Base-by-base conservation (phyloP, 1,140 invertebrate genomes). In the Halyomorpha halys region DNA sequence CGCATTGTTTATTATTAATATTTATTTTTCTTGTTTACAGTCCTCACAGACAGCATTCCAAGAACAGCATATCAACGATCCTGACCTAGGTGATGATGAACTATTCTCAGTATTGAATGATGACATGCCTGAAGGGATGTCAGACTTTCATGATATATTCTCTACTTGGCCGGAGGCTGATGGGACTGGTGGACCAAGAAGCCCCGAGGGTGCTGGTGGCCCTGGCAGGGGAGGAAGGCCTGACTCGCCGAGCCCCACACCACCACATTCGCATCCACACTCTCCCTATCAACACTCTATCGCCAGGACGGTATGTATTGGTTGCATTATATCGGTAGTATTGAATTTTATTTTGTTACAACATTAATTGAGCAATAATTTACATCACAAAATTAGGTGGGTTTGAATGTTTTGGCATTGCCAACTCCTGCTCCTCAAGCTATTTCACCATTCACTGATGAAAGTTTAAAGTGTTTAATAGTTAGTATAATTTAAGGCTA, bases 11-110 rank as follows among this genome's bases (percentile, higher is more conserved):
- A 2, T 16, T 47, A 47, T n/a, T 19, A 49, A 49, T 49, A 49
- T n/a, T 65, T 61, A 67, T 68, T 64, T 23, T 56, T 64, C 60
- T 65, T 67, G 68, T 19, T 75, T 78, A 21, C 69, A 90, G 87
- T 90, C 89, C 19, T 89, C 89, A 59, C 90, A 91, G 72, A 88
- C 87, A 61, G 86, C 89, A 60, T 91, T 91, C 77, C 83, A 87
- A 76, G 86, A 89, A 70, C 83, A 86, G 67, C 87, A 90, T 68
- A 85, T 87, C 69, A 86, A 85, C 69, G 85, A 82, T 68, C 83
- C 84, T 60, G 86, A 87, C 68, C 72, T 86, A 34, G 86, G 83
- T 30, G 87, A 89, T 71, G 88, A 90, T 69, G 85, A 86, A 69
- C 75, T 90, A 27, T 82, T 90, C 67, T 81, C 81, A 25, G 82